Percentiles rank a stretch among this genome's conserved stretches.
These are phyloP conservation scores for Coendou prehensilis DNA, from an alignment of 2,797 vertebrate genomes.

Conservation along the genomic window DNA sequence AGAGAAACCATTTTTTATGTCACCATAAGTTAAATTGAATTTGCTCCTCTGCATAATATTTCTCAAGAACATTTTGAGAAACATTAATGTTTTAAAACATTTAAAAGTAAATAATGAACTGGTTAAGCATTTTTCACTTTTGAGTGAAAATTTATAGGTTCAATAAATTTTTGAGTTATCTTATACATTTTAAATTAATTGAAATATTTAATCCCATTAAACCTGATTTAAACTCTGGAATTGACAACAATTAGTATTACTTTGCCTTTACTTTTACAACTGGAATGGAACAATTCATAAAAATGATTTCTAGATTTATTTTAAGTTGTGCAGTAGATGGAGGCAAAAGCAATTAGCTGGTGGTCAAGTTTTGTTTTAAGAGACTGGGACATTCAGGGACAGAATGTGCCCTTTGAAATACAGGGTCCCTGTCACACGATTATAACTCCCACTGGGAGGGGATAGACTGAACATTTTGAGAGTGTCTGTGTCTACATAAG, in stretches of 20 bases:
- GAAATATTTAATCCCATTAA: not conserved
- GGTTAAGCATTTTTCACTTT: conserved; percentile 10
- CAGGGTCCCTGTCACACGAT: not conserved
- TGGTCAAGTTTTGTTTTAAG: conserved; percentile 45
- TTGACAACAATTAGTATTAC: not conserved
- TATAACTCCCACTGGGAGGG: not conserved
- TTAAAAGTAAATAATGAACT: conserved; percentile 30
- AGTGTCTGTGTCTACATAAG: not conserved
- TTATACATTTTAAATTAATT: conserved; percentile 7
- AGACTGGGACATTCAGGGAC: not conserved
- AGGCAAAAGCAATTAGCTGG: not conserved
- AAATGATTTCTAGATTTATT: conserved; percentile 38
- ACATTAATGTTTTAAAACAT: not conserved
- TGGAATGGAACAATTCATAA: not conserved
- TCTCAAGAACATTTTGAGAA: not conserved
- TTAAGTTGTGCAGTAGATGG: not conserved
- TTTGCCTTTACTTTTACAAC: not conserved
- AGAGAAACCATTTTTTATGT: not conserved
- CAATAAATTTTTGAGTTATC: not conserved
- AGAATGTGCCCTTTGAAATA: not conserved
- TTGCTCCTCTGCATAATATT: conserved; percentile 6
- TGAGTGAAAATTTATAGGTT: not conserved
- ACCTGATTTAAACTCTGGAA: not conserved
- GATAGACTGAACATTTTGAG: not conserved
- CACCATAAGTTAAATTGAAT: not conserved